Evolutionary conservation across 2,888 invertebrate species (phyloP).

Genomic region (Dryadula phaetusa): DNA sequence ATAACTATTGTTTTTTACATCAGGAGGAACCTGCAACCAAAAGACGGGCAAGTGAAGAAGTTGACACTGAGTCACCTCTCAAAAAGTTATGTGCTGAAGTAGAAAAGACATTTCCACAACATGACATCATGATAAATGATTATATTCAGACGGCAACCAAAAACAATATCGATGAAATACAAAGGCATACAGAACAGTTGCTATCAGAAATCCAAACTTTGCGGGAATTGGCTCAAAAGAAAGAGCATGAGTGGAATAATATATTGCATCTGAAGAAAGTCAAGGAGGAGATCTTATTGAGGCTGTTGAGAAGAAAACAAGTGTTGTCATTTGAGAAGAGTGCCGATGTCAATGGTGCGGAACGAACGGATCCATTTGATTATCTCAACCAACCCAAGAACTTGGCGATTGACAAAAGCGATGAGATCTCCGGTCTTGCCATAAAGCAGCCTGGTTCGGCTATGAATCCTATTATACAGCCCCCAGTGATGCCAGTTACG

Average conservation of each 20-base stretch:
- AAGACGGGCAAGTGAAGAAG: constrained; percentile 70
- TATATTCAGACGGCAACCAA: constrained; percentile 86
- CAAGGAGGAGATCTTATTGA: constrained; percentile 91
- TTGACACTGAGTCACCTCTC: constrained; percentile 76
- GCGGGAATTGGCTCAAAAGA: constrained; percentile 89
- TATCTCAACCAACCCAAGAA: constrained; percentile 75
- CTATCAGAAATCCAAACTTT: constrained; percentile 88
- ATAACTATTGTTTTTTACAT: constrained; percentile 42
- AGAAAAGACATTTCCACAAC: constrained; percentile 79
- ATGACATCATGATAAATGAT: constrained; percentile 86
- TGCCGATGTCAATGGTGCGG: constrained; percentile 69
- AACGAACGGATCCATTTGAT: constrained; percentile 71
- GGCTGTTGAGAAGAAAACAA: constrained; percentile 88
- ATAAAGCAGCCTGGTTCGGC: constrained; percentile 69
- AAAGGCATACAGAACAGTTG: constrained; percentile 86
- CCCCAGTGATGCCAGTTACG: constrained; percentile 68
- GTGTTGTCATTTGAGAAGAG: constrained; percentile 81
- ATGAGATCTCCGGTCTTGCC: constrained; percentile 75
- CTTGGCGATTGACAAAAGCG: constrained; percentile 77
- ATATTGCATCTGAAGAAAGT: constrained; percentile 92
- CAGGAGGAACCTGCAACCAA: constrained; percentile 73
- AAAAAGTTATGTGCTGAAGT: constrained; percentile 81
- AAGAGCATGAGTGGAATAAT: constrained; percentile 94
- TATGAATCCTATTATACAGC: constrained; percentile 67
- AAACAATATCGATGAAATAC: constrained; percentile 85